Percentiles rank a stretch among this genome's conserved stretches.
Evolutionary conservation across 35 echinoderm and acorn worm genomes (phyloP).

Genomic region (Acanthaster planci): DNA sequence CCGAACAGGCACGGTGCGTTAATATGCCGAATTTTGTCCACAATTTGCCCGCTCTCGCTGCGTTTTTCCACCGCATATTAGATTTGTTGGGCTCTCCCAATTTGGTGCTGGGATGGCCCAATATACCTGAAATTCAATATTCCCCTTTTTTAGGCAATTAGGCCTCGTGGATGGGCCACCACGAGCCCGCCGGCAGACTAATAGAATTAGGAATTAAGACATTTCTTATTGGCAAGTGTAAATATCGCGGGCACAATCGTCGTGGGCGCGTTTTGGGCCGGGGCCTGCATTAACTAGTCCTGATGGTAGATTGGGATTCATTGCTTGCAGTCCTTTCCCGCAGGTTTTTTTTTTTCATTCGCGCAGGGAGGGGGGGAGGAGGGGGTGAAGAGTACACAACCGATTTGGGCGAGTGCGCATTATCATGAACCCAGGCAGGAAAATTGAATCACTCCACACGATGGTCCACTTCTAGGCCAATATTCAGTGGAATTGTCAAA

Average conservation of each 20-base stretch:
- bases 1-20: conserved; percentile 7
- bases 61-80: conserved; percentile 7
- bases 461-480: too few relatives aligned
- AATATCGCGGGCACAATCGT: conserved; percentile 7
- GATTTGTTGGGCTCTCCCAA: conserved; percentile 12
- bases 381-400: too few relatives aligned
- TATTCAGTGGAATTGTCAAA: too few relatives aligned
- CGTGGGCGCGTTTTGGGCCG: neutral
- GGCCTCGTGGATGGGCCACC: conserved; percentile 4
- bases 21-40: conserved; percentile 28
- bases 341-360: too few relatives aligned
- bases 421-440: too few relatives aligned
- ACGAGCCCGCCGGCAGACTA: neutral
- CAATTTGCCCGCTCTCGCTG: conserved; percentile 23
- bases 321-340: too few relatives aligned
- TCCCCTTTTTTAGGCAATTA: conserved; percentile 32
- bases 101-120: conserved; percentile 23
- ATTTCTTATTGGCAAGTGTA: conserved; percentile 19
- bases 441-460: too few relatives aligned
- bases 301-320: too few relatives aligned
- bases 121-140: conserved; percentile 30
- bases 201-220: conserved; percentile 22
- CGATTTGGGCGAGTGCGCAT: too few relatives aligned
- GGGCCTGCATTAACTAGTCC: neutral
- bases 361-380: too few relatives aligned